These are phyloP conservation scores for Phasianus colchicus DNA, from an alignment of 2,113 vertebrate species.

Conservation along the genomic window DNA sequence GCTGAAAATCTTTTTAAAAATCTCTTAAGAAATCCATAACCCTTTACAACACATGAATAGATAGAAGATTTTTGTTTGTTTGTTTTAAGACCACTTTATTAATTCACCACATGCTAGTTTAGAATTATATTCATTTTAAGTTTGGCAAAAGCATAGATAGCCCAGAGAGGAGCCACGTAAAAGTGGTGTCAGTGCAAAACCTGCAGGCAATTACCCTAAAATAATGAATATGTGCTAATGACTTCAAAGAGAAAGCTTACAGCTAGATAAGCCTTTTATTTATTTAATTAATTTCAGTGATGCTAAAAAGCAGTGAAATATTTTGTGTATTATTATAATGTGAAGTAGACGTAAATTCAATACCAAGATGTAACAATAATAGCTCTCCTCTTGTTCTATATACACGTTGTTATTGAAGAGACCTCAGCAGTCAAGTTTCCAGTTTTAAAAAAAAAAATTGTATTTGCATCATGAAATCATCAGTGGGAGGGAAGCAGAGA, in stretches of 20 bases:
- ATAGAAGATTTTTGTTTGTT: neutral
- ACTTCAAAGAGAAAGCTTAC: neutral
- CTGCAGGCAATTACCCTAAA: neutral
- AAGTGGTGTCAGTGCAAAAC: neutral
- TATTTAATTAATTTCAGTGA: neutral
- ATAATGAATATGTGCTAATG: neutral
- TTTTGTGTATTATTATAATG: neutral
- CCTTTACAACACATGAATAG: neutral
- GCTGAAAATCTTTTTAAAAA: neutral
- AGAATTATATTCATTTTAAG: neutral
- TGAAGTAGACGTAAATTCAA: neutral
- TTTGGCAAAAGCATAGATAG: neutral
- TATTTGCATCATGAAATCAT: neutral
- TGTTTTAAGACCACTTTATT: neutral
- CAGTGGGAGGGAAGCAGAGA: neutral
- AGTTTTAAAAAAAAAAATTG: fast-evolving
- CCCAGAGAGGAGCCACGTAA: neutral
- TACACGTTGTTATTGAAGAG: neutral
- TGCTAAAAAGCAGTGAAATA: neutral
- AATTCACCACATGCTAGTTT: neutral
- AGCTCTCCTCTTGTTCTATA: neutral
- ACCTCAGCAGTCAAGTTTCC: neutral
- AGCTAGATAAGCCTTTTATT: neutral
- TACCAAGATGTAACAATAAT: neutral
- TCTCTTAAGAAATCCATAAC: neutral